Conservation (phyloP, 2,113 vertebrate species). For the Stegastes partitus region DNA sequence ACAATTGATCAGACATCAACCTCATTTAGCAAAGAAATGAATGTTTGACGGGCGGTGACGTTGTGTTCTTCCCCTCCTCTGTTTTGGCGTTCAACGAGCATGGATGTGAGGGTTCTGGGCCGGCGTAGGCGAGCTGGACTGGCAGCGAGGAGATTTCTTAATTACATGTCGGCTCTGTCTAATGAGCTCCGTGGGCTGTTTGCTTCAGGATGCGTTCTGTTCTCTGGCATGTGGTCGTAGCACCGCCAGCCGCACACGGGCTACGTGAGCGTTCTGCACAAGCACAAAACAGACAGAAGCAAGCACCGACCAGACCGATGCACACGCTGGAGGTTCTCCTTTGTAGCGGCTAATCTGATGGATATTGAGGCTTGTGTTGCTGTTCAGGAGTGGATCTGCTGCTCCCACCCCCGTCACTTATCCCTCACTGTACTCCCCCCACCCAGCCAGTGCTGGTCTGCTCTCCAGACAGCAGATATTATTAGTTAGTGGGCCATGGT, state of each 20-base stretch:
- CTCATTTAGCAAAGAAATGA: constrained; percentile 81
- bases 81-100: too few relatives aligned
- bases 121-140: constrained; percentile 27
- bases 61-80: neutral
- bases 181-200: constrained; percentile 72
- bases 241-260: constrained; percentile 25
- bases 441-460: constrained; percentile 39
- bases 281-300: neutral
- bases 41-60: constrained; percentile 56
- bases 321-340: constrained; percentile 23
- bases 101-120: constrained; percentile 17
- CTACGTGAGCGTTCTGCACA: neutral
- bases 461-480: constrained; percentile 74
- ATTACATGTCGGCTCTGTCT: constrained; percentile 70
- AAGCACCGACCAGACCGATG: constrained; percentile 36
- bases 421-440: neutral
- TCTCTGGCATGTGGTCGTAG: constrained; percentile 52
- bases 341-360: constrained; percentile 49
- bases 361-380: constrained; percentile 27
- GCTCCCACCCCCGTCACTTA: neutral
- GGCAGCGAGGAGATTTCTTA: constrained; percentile 61
- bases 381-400: constrained; percentile 41
- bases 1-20: constrained; percentile 86
- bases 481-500: constrained; percentile 75
- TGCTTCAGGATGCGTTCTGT: constrained; percentile 57